Percentiles rank a stretch among this genome's conserved stretches.
phyloP scores from a whole-genome alignment of 1,140 invertebrate species.

The Thaumatotibia leucotreta region DNA sequence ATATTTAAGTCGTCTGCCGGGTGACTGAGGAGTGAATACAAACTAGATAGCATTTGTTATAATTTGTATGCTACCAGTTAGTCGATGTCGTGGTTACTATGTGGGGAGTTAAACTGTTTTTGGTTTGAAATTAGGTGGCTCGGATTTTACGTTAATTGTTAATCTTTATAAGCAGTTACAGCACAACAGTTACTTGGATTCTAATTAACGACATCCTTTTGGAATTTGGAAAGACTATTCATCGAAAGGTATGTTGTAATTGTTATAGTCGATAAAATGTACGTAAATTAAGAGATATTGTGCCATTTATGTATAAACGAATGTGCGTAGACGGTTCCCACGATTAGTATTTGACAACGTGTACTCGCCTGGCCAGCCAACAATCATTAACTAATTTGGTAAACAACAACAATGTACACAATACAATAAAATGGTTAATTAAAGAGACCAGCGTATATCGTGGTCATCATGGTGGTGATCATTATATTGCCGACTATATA shows the following conservation, averaged over 20 bases:
- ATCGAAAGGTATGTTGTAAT: background rate
- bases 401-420: background rate
- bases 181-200: background rate
- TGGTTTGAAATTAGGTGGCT: background rate
- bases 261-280: background rate
- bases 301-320: background rate
- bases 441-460: background rate
- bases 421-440: background rate
- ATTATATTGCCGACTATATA: background rate
- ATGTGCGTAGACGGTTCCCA: background rate
- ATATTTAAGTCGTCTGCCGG: conserved; percentile 8
- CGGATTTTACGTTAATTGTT: background rate
- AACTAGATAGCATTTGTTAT: conserved; percentile 4
- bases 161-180: background rate
- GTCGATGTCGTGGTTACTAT: background rate
- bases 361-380: background rate
- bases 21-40: background rate
- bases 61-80: conserved; percentile 9
- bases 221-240: background rate
- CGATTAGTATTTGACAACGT: background rate
- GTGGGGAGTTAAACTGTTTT: background rate
- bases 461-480: too few species aligned
- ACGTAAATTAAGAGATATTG: background rate
- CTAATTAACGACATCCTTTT: background rate
- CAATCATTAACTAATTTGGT: background rate